A percentile compares a stretch with the other conserved stretches of the same genome.
Evolutionary conservation across 2,888 invertebrate genomes (phyloP).

Genomic region (Acrobasis repandana): DNA sequence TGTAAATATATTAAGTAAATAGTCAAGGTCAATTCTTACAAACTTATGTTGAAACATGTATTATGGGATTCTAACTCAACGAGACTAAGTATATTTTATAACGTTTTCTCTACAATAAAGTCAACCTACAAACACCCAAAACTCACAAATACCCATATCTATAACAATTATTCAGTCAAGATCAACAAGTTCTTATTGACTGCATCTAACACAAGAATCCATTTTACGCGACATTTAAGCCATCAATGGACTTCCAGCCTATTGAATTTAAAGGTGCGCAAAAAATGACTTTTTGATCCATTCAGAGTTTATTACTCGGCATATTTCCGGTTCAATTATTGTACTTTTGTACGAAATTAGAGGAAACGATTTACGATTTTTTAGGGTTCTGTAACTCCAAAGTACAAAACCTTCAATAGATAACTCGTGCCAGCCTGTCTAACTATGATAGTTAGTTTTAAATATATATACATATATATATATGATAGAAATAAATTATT

Average conservation of each 20-base stretch:
- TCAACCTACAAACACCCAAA: constrained; percentile 24
- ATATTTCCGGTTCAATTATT: constrained; percentile 53
- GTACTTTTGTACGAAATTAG: constrained; percentile 30
- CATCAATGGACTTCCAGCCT: constrained; percentile 44
- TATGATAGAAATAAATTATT: too few species aligned
- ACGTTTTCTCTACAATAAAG: neutral
- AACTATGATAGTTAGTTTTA: too few species aligned
- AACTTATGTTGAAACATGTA: too few species aligned
- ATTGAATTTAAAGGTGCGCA: constrained; percentile 36
- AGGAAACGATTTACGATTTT: constrained; percentile 18
- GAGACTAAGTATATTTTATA: too few species aligned
- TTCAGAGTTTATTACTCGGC: constrained; percentile 38
- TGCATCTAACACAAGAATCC: constrained; percentile 16
- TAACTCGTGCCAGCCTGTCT: too few species aligned
- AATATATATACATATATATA: too few species aligned
- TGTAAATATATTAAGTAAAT: too few species aligned
- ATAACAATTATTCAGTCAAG: constrained; percentile 14
- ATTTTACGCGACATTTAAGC: constrained; percentile 43
- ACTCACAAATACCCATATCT: constrained; percentile 28
- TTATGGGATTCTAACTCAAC: too few species aligned
- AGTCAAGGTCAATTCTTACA: too few species aligned
- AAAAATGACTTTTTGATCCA: constrained; percentile 42
- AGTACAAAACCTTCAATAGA: too few species aligned
- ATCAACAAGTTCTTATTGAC: constrained; percentile 12
- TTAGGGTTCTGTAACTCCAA: neutral